Evolutionary conservation across 2,797 vertebrate genomes (phyloP), one percentile per base, ranked within the genome.

Genomic region (Eulemur rubriventer): DNA sequence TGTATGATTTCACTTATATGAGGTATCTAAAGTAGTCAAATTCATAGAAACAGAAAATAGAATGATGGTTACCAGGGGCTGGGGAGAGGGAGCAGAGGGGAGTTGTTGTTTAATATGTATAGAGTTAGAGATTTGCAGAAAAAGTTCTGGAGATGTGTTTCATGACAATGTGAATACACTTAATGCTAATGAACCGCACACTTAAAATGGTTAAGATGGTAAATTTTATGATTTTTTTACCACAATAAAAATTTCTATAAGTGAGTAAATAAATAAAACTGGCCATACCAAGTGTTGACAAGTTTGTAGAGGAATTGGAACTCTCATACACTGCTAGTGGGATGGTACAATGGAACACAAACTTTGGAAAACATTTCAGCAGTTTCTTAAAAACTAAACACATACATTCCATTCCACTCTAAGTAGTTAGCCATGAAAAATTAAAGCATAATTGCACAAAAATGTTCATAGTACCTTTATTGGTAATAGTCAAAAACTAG

Each of bases 71-170:
- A 38, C 17, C 4, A 43, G 41, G 67, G 12, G 18, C 1, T 52
- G 10, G 7, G 1, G 38, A 8, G 30, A 38, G 20, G 2, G 12
- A 41, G 10, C 38, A 30, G 13, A 3, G 8, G 18, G 22, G 2
- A 46, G 50, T 7, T 89, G 9, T 50, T 84, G 5, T 87, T 72
- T 72, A 75, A 73, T 67, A 43, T 7, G 35, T 41, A 72, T 26
- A 59, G 52, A n/a, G 26, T 18, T 89, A 89, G 38, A 84, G 48
- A 84, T 57, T 50, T 65, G 52, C 22, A 82, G 4, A 87, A 90
- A 69, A 76, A 8, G 17, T 82, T 86, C 72, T 90, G 26, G 50
- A 76, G 43, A 91, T 67, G 17, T 65, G 33, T 78, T 72, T 91
- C 69, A 67, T 4, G 67, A 41, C 52, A 63, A 87, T 35, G 5